Evolutionary conservation across 1,140 invertebrate species (phyloP), one percentile per base, ranked within the genome.

Genomic region (Archivesica marissinica): DNA sequence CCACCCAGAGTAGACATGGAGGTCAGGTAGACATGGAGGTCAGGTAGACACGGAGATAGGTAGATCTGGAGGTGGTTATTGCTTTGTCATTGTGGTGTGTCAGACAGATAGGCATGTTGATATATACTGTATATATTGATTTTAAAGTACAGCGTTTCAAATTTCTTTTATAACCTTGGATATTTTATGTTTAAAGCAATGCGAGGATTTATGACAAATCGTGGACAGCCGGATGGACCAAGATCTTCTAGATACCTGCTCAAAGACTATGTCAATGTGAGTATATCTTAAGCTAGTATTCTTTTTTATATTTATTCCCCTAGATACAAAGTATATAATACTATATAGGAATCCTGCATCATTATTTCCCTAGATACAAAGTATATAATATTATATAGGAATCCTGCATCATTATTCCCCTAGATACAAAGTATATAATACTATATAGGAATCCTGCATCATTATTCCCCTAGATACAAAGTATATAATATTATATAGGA

Each of bases 151-250:
- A 47, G 41, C 17, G 7, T 47, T 47, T 47, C 17, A 47, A 47
- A 7, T 9, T 17, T 17, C 41, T 17, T 9, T 17, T 9, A 47
- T 47, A 47, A 9, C 17, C 41, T 47, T 17, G 41, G 50, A n/a
- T 23, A 7, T 6, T 20, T 30, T 13, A 20, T 25, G 35, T 9
- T 41, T 86, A 91, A 94, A 97, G 97, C 96, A 93, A 98, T 97
- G 94, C 95, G 98, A 90, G 98, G 98, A 44, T 99, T 97, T 92
- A 99, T 99, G 98, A 99, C 98, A 0, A 96, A 97, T 23, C 97
- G 97, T 90, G 98, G 98, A 0, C 96, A 98, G 87, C 98, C 99
- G 0, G 99, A 99, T 95, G 96, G 97, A 93, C 96, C 98, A 0
- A 95, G 98, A 75, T 96, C 98, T 3, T 96, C 98, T 0, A 95